A percentile compares a stretch with the other conserved stretches of the same genome.
phyloP scores from a whole-genome alignment of 2,113 vertebrate genomes.

The Mustela lutreola region DNA sequence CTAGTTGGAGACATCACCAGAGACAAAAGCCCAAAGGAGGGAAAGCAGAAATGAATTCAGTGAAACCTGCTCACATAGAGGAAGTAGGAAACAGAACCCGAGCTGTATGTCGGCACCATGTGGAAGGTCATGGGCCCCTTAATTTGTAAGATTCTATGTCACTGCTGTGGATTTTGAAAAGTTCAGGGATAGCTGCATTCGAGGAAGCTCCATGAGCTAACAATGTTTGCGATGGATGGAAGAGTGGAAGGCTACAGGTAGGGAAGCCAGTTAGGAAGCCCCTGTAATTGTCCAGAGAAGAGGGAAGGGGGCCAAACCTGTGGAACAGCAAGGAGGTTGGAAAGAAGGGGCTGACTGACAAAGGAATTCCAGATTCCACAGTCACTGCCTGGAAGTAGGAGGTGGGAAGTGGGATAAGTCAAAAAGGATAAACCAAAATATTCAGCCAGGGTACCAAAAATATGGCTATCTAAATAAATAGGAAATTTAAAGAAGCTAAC shows the following conservation, averaged over 20 bases:
- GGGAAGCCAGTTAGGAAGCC: not conserved
- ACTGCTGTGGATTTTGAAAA: conserved; percentile 9
- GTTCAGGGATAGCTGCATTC: not conserved
- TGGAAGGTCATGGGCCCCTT: not conserved
- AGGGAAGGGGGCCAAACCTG: not conserved
- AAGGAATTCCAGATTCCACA: not conserved
- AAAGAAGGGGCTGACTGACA: not conserved
- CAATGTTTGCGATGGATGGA: not conserved
- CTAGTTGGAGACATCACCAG: not conserved
- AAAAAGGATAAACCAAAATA: not conserved
- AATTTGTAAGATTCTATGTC: not conserved
- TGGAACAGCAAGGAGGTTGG: not conserved
- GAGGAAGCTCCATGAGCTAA: not conserved
- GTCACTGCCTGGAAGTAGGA: not conserved
- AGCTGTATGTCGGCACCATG: not conserved
- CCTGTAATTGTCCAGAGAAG: not conserved
- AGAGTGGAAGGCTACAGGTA: not conserved
- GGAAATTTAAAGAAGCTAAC: conserved; percentile 10
- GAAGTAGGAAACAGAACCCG: conserved; percentile 57
- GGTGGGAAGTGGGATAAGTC: rapidly evolving
- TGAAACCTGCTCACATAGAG: conserved; percentile 22
- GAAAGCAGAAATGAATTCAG: conserved; percentile 68
- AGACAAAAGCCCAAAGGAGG: conserved; percentile 50
- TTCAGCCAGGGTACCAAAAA: not conserved
- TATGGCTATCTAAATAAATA: not conserved